Evolutionary conservation across 2,797 vertebrate genomes (phyloP).

Genomic region (Micrastur ruficollis): DNA sequence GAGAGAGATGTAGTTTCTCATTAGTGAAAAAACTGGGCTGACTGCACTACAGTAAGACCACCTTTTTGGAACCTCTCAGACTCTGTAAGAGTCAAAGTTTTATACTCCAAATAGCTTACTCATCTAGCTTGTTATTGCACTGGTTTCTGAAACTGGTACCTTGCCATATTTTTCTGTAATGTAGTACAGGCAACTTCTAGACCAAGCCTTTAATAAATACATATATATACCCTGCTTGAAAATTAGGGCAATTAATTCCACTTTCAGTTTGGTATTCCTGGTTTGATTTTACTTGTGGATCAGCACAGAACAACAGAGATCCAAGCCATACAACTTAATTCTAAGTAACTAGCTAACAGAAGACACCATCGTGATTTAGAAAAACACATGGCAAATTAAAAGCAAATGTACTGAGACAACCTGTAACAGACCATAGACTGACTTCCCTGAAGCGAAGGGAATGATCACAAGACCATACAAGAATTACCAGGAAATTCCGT

Average conservation of each 20-base stretch:
- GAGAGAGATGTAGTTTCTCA: not conserved
- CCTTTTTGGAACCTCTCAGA: not conserved
- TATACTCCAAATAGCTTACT: not conserved
- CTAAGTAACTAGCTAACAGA: not conserved
- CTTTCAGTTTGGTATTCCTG: not conserved
- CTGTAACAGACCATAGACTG: rapidly evolving
- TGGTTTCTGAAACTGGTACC: not conserved
- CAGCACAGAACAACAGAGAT: not conserved
- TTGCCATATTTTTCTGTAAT: not conserved
- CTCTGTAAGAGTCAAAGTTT: not conserved
- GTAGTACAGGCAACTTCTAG: rapidly evolving
- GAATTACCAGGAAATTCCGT: not conserved
- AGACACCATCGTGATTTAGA: not conserved
- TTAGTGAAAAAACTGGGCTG: rapidly evolving
- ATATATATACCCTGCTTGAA: not conserved
- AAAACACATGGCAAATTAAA: not conserved
- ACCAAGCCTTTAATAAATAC: not conserved
- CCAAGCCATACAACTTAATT: not conserved
- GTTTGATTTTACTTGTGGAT: not conserved
- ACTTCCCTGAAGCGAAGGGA: not conserved
- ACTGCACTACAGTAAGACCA: not conserved
- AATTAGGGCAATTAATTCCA: not conserved
- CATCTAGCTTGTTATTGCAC: not conserved
- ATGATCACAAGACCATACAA: rapidly evolving
- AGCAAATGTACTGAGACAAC: not conserved